These are phyloP conservation scores for Hemichromis elongatus DNA, from an alignment of 2,113 vertebrate genomes.

Conservation along the genomic window DNA sequence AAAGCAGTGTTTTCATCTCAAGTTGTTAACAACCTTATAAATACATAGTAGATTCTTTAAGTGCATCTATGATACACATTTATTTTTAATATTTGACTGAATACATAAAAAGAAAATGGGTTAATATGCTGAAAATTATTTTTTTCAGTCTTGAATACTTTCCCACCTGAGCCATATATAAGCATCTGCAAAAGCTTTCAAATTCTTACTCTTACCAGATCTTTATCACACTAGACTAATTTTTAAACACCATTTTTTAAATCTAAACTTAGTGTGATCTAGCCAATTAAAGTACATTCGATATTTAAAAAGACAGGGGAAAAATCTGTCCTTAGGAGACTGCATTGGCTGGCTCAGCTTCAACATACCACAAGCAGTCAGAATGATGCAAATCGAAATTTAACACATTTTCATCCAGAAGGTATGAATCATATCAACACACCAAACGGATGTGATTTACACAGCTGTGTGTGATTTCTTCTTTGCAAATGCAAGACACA, in stretches of 20 bases:
- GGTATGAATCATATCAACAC: conserved; percentile 14
- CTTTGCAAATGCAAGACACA: neutral
- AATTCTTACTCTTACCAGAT: neutral
- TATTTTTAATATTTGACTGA: neutral
- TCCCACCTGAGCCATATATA: too few relatives aligned
- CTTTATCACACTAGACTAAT: neutral
- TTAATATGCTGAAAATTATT: neutral
- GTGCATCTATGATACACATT: neutral
- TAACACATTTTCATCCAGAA: neutral
- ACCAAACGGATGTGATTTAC: conserved; percentile 11
- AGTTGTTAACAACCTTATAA: neutral
- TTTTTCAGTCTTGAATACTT: neutral
- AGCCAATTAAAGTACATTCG: neutral
- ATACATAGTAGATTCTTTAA: neutral
- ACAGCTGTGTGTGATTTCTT: conserved; percentile 17
- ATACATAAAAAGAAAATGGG: neutral
- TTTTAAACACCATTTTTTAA: neutral
- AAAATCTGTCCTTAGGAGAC: neutral
- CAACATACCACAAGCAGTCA: neutral
- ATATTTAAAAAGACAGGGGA: neutral
- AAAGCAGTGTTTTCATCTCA: neutral
- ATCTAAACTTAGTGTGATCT: neutral
- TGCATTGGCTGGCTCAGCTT: neutral
- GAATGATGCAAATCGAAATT: neutral
- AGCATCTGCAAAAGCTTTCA: neutral